Percentiles rank a stretch among this genome's conserved stretches.
These are phyloP conservation scores for Rhopilema esculentum DNA, from an alignment of 30 jellyfish, hydroid and myxozoan genomes.

Conservation along the genomic window DNA sequence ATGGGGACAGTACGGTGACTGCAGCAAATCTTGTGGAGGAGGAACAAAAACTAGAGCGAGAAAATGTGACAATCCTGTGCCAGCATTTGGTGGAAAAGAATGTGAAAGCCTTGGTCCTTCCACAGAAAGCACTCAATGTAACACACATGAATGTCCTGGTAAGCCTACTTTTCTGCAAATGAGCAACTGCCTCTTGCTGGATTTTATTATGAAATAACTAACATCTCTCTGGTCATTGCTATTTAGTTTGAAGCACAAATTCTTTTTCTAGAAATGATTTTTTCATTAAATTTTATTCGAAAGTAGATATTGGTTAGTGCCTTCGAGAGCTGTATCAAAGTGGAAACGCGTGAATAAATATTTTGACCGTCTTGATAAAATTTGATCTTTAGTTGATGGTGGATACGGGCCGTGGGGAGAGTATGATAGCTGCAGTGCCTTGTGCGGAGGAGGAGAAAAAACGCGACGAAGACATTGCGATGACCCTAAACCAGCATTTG, in stretches of 20 bases:
- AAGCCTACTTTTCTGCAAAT: too few relatives aligned
- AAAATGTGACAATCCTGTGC: conserved; percentile 21
- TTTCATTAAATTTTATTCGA: too few relatives aligned
- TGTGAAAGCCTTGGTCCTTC: conserved; percentile 9
- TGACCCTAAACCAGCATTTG: neutral
- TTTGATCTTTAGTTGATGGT: neutral
- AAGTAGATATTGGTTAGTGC: too few relatives aligned
- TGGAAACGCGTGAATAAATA: too few relatives aligned
- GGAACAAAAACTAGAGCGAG: conserved; percentile 6
- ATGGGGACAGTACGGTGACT: neutral
- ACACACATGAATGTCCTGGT: conserved; percentile 5
- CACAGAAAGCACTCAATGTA: neutral
- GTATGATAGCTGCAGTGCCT: neutral
- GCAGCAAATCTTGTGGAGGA: conserved; percentile 1
- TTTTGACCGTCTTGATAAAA: too few relatives aligned
- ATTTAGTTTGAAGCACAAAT: too few relatives aligned
- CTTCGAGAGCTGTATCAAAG: too few relatives aligned
- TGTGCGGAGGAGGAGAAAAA: neutral
- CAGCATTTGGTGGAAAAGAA: conserved; percentile 14
- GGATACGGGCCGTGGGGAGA: neutral
- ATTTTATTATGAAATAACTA: too few relatives aligned
- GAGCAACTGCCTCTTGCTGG: too few relatives aligned
- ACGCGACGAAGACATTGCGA: neutral
- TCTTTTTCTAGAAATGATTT: too few relatives aligned
- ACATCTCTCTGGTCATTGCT: too few relatives aligned